Conservation (phyloP, 2,113 vertebrate species). For the Festucalex cinctus region DNA sequence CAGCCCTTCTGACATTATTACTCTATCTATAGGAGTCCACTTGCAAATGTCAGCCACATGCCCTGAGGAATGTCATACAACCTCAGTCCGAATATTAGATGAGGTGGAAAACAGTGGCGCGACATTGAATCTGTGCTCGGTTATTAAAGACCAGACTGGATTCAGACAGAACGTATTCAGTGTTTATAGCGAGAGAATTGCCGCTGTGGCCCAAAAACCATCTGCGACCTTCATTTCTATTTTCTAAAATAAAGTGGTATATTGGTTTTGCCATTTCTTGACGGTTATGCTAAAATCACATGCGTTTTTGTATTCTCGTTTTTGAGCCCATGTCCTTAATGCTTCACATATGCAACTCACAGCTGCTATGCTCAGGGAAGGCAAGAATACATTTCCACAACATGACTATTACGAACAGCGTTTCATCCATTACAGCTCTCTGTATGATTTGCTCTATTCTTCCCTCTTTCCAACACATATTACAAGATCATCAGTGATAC, state of each 20-base stretch:
- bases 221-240: slow-evolving; percentile 38
- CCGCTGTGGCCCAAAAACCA: slow-evolving; percentile 5
- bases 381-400: not conserved
- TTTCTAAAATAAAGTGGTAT: slow-evolving; percentile 11
- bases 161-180: slow-evolving; percentile 34
- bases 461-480: not conserved
- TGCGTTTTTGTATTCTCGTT: slow-evolving; percentile 3
- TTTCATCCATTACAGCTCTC: slow-evolving; percentile 14
- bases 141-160: slow-evolving; percentile 58
- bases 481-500: slow-evolving; percentile 19
- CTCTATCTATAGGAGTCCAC: slow-evolving; percentile 59
- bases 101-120: slow-evolving; percentile 33
- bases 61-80: slow-evolving; percentile 59
- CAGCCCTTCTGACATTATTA: slow-evolving; percentile 59
- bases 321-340: not conserved
- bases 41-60: slow-evolving; percentile 66
- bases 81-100: slow-evolving; percentile 58
- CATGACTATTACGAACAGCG: slow-evolving; percentile 10
- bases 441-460: slow-evolving; percentile 2
- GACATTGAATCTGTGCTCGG: slow-evolving; percentile 20
- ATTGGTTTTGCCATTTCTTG: slow-evolving; percentile 33
- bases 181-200: slow-evolving; percentile 30
- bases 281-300: slow-evolving; percentile 15
- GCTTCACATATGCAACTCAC: not conserved
- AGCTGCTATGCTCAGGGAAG: slow-evolving; percentile 9